These are phyloP conservation scores for Ctenicera cuprea DNA, from an alignment of 2,888 invertebrate genomes.

Conservation along the genomic window DNA sequence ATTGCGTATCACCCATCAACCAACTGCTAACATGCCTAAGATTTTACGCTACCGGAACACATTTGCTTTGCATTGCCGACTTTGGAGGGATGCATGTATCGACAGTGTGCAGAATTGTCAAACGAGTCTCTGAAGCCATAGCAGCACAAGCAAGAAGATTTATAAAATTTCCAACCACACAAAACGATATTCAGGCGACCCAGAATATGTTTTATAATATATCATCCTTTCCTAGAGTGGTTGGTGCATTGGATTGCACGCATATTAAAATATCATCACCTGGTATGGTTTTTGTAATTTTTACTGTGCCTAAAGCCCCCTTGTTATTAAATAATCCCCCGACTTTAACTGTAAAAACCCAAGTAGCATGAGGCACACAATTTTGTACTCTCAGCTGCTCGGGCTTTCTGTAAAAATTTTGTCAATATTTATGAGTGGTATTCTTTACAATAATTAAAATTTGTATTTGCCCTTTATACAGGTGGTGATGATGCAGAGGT, in stretches of 20 bases:
- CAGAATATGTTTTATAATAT: constrained; percentile 1
- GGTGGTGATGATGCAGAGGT: constrained; percentile 56
- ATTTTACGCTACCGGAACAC: background rate
- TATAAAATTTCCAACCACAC: constrained; percentile 10
- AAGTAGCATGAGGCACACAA: too few relatives aligned
- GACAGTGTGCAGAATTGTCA: background rate
- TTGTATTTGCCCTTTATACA: background rate
- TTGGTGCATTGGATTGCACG: constrained; percentile 16
- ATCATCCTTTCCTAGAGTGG: background rate
- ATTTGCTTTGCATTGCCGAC: background rate
- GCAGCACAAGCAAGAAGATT: background rate
- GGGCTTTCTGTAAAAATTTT: too few relatives aligned
- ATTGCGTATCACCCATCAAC: background rate
- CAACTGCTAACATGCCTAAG: background rate
- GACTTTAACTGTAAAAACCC: too few relatives aligned
- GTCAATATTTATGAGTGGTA: background rate
- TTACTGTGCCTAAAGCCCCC: too few relatives aligned
- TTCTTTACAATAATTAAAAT: background rate
- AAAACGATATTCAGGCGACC: background rate
- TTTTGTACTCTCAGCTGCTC: too few relatives aligned
- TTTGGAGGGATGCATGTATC: constrained; percentile 1
- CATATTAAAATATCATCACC: constrained; percentile 22
- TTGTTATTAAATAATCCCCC: too few relatives aligned
- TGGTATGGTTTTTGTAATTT: too few relatives aligned
- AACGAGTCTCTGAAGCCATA: background rate